A percentile compares a stretch with the other conserved stretches of the same genome.
phyloP scores from a whole-genome alignment of 2,113 vertebrate genomes.

The Lophochroa leadbeateri region DNA sequence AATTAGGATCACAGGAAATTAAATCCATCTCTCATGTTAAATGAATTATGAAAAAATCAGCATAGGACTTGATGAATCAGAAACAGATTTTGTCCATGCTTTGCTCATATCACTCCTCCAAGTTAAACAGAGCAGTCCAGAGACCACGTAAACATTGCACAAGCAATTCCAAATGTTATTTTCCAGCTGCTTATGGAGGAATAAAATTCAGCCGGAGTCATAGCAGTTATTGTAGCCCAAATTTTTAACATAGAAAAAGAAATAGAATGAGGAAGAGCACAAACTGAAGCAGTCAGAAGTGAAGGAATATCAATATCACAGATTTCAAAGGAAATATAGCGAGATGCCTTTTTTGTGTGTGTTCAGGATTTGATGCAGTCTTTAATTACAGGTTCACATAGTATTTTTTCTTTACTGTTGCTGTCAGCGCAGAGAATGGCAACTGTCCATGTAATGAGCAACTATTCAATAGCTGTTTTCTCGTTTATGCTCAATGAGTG shows the following conservation, averaged over 20 bases:
- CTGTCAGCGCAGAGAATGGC: neutral
- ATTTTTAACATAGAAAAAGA: neutral
- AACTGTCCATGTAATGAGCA: slow-evolving; percentile 6
- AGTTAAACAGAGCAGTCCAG: neutral
- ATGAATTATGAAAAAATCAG: neutral
- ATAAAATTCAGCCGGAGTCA: neutral
- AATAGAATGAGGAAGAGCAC: neutral
- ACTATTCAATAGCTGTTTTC: slow-evolving; percentile 13
- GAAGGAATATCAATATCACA: neutral
- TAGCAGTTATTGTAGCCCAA: neutral
- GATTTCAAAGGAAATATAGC: neutral
- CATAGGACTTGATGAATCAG: neutral
- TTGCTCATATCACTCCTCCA: neutral
- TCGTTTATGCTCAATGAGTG: neutral
- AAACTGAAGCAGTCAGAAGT: neutral
- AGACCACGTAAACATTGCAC: neutral
- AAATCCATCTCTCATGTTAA: neutral
- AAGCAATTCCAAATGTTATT: neutral
- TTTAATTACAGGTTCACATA: neutral
- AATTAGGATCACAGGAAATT: neutral
- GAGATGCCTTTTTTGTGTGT: neutral
- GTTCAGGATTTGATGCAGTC: neutral
- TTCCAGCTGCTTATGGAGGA: neutral
- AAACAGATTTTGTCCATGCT: neutral
- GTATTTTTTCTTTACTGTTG: neutral